Evolutionary conservation across 92 coral and sea anemone genomes (phyloP), one percentile per base, ranked within the genome.

Genomic region (Micromussa lordhowensis): DNA sequence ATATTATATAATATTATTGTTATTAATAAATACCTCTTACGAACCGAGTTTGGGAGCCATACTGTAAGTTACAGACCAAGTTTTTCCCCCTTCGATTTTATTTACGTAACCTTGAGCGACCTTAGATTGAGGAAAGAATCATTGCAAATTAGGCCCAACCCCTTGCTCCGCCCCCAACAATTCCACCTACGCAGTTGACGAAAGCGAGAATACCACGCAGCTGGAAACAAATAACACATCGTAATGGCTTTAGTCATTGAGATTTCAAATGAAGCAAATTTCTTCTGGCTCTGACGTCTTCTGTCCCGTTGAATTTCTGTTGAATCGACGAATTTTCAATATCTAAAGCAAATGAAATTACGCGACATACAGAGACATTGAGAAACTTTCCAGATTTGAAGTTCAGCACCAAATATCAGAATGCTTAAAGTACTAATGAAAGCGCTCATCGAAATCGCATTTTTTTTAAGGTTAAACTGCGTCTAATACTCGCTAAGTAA

Each of bases 81-180:
- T n/a, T n/a, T n/a, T n/a, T n/a, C n/a, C n/a, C n/a, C n/a, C n/a
- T n/a, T n/a, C n/a, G n/a, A n/a, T n/a, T n/a, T n/a, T n/a, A n/a
- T n/a, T n/a, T 51, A 18, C 36, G n/a, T 58, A 31, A 38, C 83
- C 72, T 80, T 59, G 72, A 59, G 54, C 34, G 29, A 21, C 83
- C 63, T 78, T 77, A 30, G 17, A 19, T 80, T 15, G 32, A 22
- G 40, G 64, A 58, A 58, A 58, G 64, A 58, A 58, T 58, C n/a
- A n/a, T n/a, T n/a, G n/a, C n/a, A n/a, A n/a, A n/a, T n/a, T n/a
- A 0, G 3, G 21, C 86, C 1, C 30, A 38, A n/a, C 75, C 53
- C n/a, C 75, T 17, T 40, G 66, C 49, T 3, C 66, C n/a, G 22
- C 64, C 64, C 64, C 87, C 87, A 58, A 53, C 80, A 49, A 17